Base-by-base conservation (phyloP, 2,888 invertebrate genomes). In the Drosophila buzzatii region DNA sequence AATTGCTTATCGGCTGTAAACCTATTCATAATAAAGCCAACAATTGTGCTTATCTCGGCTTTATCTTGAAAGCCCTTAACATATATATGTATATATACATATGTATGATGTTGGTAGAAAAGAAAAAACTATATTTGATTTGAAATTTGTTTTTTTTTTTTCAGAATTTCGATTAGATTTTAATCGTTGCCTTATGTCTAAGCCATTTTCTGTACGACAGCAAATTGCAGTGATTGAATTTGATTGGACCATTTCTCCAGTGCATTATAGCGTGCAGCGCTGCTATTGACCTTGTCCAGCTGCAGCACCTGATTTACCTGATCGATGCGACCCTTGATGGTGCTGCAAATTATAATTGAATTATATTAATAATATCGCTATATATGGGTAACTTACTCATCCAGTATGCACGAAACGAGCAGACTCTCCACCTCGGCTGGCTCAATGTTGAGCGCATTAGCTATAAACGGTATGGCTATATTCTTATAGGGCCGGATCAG, bases 391-490 rank as follows among this genome's bases (percentile, higher is more conserved):
- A 68, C 96, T 95, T 93, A 98, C 97, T 96, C 98, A 94, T 99
- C 99, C 91, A 99, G 95, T 93, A 99, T 99, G 93, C 99, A 99
- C 27, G 99, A 99, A 52, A 99, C 99, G 76, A 99, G 94, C 58
- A 99, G 94, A 93, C 97, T 98, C 94, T 99, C 99, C 23, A 99
- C 99, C 94, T 99, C 99, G 78, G 96, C 95, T 70, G 97, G 97
- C 92, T 98, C 98, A 82, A 98, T 98, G 92, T 98, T 98, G 62
- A 98, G 94, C 92, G 98, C 98, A 92, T 97, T 97, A 42, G 99
- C 99, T 92, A 99, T 98, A 92, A 99, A 99, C 7, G 98, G 98
- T 93, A 99, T 98, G 92, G 98, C 98, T 89, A 99, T 99, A 91
- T 98, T 96, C 52, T 99, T 99, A 94, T 99, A 99, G 0, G 99